Conservation (phyloP, 2,113 vertebrate species). For the Pseudonaja textilis region DNA sequence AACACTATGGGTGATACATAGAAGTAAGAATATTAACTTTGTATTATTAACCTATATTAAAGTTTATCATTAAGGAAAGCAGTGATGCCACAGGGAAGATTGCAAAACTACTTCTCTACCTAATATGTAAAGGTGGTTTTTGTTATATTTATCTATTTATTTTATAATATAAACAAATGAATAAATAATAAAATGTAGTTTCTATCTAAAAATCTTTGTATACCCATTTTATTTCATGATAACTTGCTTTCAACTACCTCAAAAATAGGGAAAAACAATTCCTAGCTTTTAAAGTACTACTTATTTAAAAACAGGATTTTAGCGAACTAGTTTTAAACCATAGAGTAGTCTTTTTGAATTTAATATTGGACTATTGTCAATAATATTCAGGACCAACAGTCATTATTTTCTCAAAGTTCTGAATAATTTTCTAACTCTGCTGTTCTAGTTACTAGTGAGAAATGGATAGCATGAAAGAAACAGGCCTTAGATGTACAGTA, state of each 20-base stretch:
- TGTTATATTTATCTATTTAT: no score
- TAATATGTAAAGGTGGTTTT: background rate
- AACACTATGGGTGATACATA: background rate
- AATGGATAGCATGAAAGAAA: constrained; percentile 25
- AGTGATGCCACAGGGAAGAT: background rate
- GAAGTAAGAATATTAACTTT: background rate
- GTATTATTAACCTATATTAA: background rate
- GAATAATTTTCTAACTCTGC: background rate
- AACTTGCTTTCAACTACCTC: background rate
- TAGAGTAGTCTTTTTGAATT: background rate
- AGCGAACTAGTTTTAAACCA: background rate
- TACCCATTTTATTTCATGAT: background rate
- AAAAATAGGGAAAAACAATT: background rate
- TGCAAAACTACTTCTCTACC: background rate
- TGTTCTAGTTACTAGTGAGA: background rate
- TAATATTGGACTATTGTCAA: background rate
- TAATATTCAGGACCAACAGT: background rate
- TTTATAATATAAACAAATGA: no score
- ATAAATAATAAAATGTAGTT: no score
- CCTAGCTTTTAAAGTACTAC: background rate
- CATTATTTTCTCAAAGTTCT: background rate
- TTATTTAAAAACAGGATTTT: background rate
- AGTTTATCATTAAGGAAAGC: background rate
- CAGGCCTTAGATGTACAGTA: constrained; percentile 44
- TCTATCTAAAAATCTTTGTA: background rate